Conservation (phyloP, 2,888 invertebrate species). For the Lottia scabra region DNA sequence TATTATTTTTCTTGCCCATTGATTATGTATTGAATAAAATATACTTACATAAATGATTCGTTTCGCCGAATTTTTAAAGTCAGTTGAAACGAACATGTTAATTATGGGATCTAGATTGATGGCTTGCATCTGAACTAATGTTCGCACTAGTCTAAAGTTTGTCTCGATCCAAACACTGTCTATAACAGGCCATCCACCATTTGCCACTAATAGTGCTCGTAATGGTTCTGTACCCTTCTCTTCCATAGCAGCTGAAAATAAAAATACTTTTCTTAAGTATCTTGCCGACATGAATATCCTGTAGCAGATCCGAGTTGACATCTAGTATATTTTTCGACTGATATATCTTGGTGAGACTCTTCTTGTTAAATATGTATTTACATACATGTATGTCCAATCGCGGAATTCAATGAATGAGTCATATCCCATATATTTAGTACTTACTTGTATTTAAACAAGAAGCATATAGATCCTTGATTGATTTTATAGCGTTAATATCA, state of each 20-base stretch:
- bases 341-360: too few species aligned
- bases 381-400: too few species aligned
- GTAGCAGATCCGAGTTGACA: too few species aligned
- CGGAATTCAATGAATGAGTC: too few species aligned
- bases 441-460: slow-evolving; percentile 87
- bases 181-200: slow-evolving; percentile 88
- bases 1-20: too few species aligned
- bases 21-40: too few species aligned
- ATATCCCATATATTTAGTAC: slow-evolving; percentile 19
- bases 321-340: too few species aligned
- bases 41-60: slow-evolving; percentile 84
- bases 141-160: slow-evolving; percentile 62
- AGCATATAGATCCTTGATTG: slow-evolving; percentile 86
- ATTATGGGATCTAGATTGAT: slow-evolving; percentile 77
- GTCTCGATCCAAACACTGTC: slow-evolving; percentile 75
- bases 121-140: slow-evolving; percentile 76
- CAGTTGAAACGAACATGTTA: slow-evolving; percentile 78
- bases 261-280: too few species aligned
- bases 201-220: slow-evolving; percentile 78
- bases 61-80: slow-evolving; percentile 89
- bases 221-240: slow-evolving; percentile 74
- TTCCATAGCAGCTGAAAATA: slow-evolving; percentile 77
- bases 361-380: too few species aligned
- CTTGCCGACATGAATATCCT: too few species aligned
- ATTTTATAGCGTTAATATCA: slow-evolving; percentile 63